Evolutionary conservation across 2,113 vertebrate species (phyloP).

Genomic region (Diadophis punctatus): DNA sequence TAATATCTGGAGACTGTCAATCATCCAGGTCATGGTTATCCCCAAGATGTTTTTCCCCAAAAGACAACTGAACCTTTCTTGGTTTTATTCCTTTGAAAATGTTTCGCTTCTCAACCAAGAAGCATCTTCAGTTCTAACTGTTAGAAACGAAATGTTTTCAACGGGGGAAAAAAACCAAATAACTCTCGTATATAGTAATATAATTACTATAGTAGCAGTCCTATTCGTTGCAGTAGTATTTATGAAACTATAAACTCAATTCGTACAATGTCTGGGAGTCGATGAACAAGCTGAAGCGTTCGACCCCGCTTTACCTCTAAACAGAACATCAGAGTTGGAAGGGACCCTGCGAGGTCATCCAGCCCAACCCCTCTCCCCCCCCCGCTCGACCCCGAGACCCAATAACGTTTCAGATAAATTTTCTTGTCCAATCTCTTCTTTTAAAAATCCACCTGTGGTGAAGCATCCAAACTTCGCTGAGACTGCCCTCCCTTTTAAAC

Average conservation of each 20-base stretch:
- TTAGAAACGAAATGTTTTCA: not conserved
- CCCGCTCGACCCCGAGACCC: not conserved
- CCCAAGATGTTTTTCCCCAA: too few species aligned
- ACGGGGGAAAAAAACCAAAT: too few species aligned
- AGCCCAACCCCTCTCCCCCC: not conserved
- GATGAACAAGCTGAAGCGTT: not conserved
- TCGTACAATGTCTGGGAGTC: not conserved
- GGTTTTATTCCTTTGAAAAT: not conserved
- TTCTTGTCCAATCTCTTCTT: not conserved
- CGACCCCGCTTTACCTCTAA: not conserved
- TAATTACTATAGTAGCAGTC: not conserved
- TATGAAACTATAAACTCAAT: not conserved
- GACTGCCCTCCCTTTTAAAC: not conserved
- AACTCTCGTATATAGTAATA: not conserved
- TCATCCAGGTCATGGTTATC: too few species aligned
- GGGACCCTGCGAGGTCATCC: not conserved
- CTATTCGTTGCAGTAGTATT: not conserved
- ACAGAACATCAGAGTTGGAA: not conserved
- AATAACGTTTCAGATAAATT: not conserved
- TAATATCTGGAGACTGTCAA: not conserved
- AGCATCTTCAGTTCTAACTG: not conserved
- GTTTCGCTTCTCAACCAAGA: not conserved
- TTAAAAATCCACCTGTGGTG: not conserved
- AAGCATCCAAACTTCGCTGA: not conserved
- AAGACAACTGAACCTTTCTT: not conserved